Evolutionary conservation across 2,797 vertebrate genomes (phyloP).

Genomic region (Margarornis squamiger): DNA sequence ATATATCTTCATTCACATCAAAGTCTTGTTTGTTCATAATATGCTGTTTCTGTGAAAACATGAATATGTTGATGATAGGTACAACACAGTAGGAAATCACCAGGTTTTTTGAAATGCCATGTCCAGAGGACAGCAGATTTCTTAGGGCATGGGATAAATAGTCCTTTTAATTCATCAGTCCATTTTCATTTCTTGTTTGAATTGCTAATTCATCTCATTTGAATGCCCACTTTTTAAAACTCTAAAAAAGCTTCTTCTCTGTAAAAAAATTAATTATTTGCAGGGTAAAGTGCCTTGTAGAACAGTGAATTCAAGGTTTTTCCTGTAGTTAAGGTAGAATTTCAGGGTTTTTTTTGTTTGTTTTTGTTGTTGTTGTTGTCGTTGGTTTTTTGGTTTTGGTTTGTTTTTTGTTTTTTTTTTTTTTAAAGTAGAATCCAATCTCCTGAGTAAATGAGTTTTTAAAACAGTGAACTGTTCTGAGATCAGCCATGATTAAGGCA

Average conservation of each 20-base stretch:
- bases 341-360: background rate
- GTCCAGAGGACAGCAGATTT: background rate
- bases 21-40: background rate
- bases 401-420: background rate
- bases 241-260: background rate
- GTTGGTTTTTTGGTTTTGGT: no score
- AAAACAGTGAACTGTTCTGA: background rate
- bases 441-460: background rate
- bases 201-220: background rate
- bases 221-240: background rate
- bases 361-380: no score
- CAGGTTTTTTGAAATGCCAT: background rate
- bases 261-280: background rate
- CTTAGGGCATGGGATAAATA: background rate
- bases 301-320: background rate
- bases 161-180: background rate
- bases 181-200: background rate
- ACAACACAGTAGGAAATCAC: background rate
- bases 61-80: background rate
- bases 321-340: background rate
- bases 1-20: background rate
- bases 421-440: background rate
- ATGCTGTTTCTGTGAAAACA: background rate
- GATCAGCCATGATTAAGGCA: background rate
- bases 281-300: background rate